Evolutionary conservation across 1,140 invertebrate genomes (phyloP).

Genomic region (Microplitis mediator): DNA sequence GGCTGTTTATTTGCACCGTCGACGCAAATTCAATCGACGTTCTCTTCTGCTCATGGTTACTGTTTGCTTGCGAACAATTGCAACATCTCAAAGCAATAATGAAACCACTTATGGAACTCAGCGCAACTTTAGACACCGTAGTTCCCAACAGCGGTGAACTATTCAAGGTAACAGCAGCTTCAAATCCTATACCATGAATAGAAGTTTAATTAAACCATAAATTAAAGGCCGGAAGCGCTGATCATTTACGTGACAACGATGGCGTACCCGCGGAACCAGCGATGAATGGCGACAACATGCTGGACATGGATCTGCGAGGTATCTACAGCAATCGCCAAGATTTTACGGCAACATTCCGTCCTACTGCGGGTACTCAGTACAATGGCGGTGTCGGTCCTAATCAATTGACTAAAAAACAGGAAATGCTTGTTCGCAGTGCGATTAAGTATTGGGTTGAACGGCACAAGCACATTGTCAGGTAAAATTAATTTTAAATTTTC

Average conservation of each 20-base stretch:
- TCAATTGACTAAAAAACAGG: slow-evolving; percentile 80
- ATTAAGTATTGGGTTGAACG: slow-evolving; percentile 88
- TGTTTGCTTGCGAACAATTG: slow-evolving; percentile 83
- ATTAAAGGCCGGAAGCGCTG: slow-evolving; percentile 49
- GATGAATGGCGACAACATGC: slow-evolving; percentile 47
- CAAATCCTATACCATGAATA: background rate
- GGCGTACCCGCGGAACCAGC: slow-evolving; percentile 35
- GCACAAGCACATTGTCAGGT: slow-evolving; percentile 85
- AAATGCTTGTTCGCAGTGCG: slow-evolving; percentile 79
- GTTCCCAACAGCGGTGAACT: slow-evolving; percentile 79
- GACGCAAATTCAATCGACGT: slow-evolving; percentile 77
- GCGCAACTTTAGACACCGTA: slow-evolving; percentile 78
- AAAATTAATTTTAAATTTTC: slow-evolving; percentile 28
- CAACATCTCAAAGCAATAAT: slow-evolving; percentile 84
- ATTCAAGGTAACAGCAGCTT: slow-evolving; percentile 61
- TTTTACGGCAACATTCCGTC: slow-evolving; percentile 74
- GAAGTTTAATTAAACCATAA: background rate
- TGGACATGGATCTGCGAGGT: slow-evolving; percentile 72
- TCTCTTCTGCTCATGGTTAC: slow-evolving; percentile 81
- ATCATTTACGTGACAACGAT: slow-evolving; percentile 48
- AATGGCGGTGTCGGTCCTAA: slow-evolving; percentile 72
- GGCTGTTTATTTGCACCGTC: slow-evolving; percentile 72
- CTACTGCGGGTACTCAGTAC: slow-evolving; percentile 66
- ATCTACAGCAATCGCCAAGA: slow-evolving; percentile 78
- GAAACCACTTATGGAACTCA: slow-evolving; percentile 83